These are phyloP conservation scores for Prosapia bicincta DNA, from an alignment of 2,888 invertebrate genomes.

Conservation along the genomic window DNA sequence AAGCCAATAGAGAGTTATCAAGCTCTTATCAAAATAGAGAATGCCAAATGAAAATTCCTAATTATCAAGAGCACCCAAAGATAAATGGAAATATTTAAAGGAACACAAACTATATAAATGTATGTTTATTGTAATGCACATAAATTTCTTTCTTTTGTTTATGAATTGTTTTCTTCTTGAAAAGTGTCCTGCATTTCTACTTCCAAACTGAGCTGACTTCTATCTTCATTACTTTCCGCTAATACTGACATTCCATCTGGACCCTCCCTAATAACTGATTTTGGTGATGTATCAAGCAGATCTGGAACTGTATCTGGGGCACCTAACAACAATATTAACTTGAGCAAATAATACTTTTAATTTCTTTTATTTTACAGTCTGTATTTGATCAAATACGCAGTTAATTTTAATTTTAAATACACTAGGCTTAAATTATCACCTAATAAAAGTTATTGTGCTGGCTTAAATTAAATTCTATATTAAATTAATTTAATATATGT, in stretches of 20 bases:
- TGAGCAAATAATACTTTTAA: background rate
- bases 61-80: too few species aligned
- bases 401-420: too few species aligned
- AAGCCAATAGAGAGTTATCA: too few species aligned
- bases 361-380: too few species aligned
- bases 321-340: conserved; percentile 12
- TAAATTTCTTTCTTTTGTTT: background rate
- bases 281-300: conserved; percentile 29
- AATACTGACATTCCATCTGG: background rate
- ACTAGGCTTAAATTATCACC: too few species aligned
- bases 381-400: too few species aligned
- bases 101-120: background rate
- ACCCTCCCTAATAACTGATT: background rate
- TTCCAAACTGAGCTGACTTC: conserved; percentile 44
- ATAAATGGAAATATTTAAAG: too few species aligned
- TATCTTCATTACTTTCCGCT: conserved; percentile 39
- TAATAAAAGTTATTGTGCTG: too few species aligned
- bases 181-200: conserved; percentile 48
- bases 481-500: too few species aligned
- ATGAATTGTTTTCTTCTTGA: conserved; percentile 37
- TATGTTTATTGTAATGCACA: background rate
- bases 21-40: too few species aligned
- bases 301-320: conserved; percentile 50
- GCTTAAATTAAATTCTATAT: too few species aligned
- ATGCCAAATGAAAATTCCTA: too few species aligned